phyloP scores from a whole-genome alignment of 2,888 invertebrate species.

The Cloeon dipterum region DNA sequence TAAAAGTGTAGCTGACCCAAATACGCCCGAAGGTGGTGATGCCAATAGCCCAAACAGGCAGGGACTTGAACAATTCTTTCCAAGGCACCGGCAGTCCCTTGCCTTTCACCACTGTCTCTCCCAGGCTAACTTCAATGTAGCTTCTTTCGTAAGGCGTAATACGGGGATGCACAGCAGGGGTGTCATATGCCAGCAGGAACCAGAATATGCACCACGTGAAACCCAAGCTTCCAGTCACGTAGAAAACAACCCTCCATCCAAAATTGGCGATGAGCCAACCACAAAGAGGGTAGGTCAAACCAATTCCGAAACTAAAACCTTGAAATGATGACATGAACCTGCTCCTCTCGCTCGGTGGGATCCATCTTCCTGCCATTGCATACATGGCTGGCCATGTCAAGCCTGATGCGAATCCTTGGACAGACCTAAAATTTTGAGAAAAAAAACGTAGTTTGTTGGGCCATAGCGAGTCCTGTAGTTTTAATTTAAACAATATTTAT shows the following conservation, averaged over 20 bases:
- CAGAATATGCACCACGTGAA: constrained; percentile 40
- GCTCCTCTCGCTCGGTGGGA: constrained; percentile 42
- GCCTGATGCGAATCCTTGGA: constrained; percentile 21
- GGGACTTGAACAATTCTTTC: constrained; percentile 33
- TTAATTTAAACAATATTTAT: background rate
- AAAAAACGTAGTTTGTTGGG: too few species aligned
- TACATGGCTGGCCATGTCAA: constrained; percentile 57
- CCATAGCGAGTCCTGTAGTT: background rate
- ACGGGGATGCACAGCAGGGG: constrained; percentile 40
- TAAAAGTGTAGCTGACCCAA: constrained; percentile 50
- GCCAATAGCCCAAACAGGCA: constrained; percentile 44
- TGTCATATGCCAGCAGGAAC: constrained; percentile 43
- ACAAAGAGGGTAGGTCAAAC: constrained; percentile 42
- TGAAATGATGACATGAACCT: constrained; percentile 55
- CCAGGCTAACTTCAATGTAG: constrained; percentile 38
- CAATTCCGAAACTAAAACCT: constrained; percentile 52
- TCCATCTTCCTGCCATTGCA: constrained; percentile 47
- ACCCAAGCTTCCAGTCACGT: constrained; percentile 40
- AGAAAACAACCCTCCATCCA: constrained; percentile 44
- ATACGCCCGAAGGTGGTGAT: constrained; percentile 51
- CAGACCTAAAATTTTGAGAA: too few species aligned
- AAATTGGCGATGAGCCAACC: constrained; percentile 41
- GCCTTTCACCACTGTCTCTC: constrained; percentile 24
- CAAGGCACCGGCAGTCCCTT: constrained; percentile 34
- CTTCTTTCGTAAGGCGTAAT: constrained; percentile 36